Evolutionary conservation across 2,113 vertebrate genomes (phyloP).

Genomic region (Protobothrops mucrosquamatus): DNA sequence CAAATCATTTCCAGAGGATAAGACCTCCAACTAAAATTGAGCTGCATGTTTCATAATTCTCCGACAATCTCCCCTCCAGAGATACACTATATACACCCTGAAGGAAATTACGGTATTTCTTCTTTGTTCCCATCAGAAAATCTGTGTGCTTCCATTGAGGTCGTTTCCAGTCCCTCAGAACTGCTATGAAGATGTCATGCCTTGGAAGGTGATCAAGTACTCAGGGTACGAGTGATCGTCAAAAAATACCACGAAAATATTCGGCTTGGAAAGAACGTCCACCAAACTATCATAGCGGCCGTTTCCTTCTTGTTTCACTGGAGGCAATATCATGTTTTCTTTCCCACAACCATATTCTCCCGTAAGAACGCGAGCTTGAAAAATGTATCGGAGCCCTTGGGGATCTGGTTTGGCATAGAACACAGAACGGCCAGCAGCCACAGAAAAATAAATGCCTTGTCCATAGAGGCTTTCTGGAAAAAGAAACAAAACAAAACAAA

Average conservation of each 20-base stretch:
- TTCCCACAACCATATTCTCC: not conserved
- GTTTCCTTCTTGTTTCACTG: not conserved
- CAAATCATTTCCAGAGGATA: not conserved
- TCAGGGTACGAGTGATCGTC: slow-evolving; percentile 25
- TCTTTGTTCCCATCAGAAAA: not conserved
- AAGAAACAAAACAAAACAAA: not conserved
- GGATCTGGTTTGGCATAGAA: not conserved
- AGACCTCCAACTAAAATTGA: not conserved
- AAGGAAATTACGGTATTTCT: not conserved
- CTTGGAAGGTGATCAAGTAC: slow-evolving; percentile 9
- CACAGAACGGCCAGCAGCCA: not conserved
- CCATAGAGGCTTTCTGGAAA: not conserved
- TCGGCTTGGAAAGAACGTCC: not conserved
- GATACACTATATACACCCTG: not conserved
- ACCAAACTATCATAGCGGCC: slow-evolving; percentile 17
- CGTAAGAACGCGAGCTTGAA: slow-evolving; percentile 2
- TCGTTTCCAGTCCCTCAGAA: not conserved
- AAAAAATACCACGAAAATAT: slow-evolving; percentile 12
- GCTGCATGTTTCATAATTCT: not conserved
- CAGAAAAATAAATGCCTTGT: slow-evolving; percentile 21
- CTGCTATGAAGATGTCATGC: no score
- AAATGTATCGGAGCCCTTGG: not conserved
- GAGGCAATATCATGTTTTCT: not conserved
- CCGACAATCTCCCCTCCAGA: not conserved
- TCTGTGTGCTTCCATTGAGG: not conserved